A percentile compares a stretch with the other conserved stretches of the same genome.
These are phyloP conservation scores for Seriola aureovittata DNA, from an alignment of 2,113 vertebrate species.

Conservation along the genomic window DNA sequence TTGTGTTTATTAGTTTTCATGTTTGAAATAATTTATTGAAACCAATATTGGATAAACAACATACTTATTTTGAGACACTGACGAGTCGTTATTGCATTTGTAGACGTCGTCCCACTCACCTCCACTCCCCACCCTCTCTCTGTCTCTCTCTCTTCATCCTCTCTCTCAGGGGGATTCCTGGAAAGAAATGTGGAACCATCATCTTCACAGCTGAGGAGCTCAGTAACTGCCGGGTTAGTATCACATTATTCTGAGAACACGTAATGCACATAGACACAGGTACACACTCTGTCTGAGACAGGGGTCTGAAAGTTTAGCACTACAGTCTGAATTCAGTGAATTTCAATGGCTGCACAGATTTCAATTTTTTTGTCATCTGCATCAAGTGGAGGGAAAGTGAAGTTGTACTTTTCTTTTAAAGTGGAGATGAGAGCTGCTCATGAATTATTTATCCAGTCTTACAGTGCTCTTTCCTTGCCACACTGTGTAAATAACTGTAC, in stretches of 20 bases:
- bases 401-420: slow-evolving; percentile 29
- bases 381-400: slow-evolving; percentile 20
- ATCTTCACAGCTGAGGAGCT: slow-evolving; percentile 74
- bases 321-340: no score
- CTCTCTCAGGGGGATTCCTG: slow-evolving; percentile 70
- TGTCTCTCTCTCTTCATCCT: background rate
- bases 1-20: no score
- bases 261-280: slow-evolving; percentile 16
- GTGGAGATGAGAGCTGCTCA: slow-evolving; percentile 6
- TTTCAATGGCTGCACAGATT: slow-evolving; percentile 16
- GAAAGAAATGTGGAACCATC: slow-evolving; percentile 75
- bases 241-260: background rate
- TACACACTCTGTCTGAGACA: no score
- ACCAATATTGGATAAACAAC: no score
- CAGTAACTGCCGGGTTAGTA: slow-evolving; percentile 77
- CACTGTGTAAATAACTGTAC: slow-evolving; percentile 52
- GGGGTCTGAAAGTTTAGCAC: no score
- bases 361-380: slow-evolving; percentile 3
- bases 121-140: background rate
- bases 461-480: slow-evolving; percentile 25
- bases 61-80: no score
- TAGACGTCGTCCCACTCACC: background rate
- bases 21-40: no score
- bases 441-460: slow-evolving; percentile 47
- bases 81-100: no score